Evolutionary conservation across 2,888 invertebrate species (phyloP).

Genomic region (Euzetes globulus): DNA sequence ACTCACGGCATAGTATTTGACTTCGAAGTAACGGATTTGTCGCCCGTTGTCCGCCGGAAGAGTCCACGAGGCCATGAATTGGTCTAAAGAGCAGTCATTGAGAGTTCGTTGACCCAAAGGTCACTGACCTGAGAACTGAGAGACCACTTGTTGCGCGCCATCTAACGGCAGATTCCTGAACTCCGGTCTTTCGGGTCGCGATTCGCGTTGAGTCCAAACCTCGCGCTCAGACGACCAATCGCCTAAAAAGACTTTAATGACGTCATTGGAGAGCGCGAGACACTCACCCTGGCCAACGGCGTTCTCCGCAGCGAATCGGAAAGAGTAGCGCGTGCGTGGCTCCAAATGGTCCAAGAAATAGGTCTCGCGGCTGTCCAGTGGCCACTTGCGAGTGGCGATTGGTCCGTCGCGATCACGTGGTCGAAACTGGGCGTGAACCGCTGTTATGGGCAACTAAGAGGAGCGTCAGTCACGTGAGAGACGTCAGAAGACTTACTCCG

Average conservation of each 20-base stretch:
- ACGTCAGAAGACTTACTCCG: constrained; percentile 53
- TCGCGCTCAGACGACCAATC: neutral
- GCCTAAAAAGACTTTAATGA: too few relatives aligned
- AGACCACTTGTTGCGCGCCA: neutral
- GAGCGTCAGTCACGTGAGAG: too few relatives aligned
- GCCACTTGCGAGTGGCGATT: constrained; percentile 43
- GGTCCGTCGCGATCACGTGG: constrained; percentile 50
- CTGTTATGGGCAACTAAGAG: constrained; percentile 59
- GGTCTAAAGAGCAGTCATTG: neutral
- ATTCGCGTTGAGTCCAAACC: constrained; percentile 14
- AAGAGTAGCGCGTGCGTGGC: constrained; percentile 68
- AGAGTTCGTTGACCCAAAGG: neutral
- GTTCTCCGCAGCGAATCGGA: constrained; percentile 76
- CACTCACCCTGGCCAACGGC: too few relatives aligned
- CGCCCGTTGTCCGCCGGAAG: constrained; percentile 82
- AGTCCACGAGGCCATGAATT: constrained; percentile 60
- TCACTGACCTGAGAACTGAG: neutral
- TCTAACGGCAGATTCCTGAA: constrained; percentile 30
- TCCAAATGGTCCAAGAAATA: constrained; percentile 71
- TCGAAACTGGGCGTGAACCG: constrained; percentile 67
- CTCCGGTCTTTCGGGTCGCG: constrained; percentile 18
- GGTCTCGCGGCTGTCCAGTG: constrained; percentile 55
- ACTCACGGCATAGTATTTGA: constrained; percentile 72
- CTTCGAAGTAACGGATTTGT: constrained; percentile 71
- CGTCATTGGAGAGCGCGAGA: too few relatives aligned